Percentiles rank a stretch among this genome's conserved stretches.
phyloP scores from a whole-genome alignment of 2,888 invertebrate species.

The Dexiosoma caninum region DNA sequence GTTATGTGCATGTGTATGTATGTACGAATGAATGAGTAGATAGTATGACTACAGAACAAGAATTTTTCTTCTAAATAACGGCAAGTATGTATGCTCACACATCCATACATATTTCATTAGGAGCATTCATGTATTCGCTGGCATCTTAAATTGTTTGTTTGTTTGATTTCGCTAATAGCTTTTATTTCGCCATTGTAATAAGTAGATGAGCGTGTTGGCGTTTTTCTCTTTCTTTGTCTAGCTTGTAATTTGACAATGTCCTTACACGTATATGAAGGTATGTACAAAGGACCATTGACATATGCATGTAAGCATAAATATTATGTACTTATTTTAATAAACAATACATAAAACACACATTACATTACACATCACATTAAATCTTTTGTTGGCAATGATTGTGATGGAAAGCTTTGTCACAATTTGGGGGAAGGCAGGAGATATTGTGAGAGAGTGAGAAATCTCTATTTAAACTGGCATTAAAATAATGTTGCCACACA shows the following conservation, averaged over 20 bases:
- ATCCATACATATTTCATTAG: too few relatives aligned
- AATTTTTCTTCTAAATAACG: conserved; percentile 12
- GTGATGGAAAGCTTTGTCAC: not conserved
- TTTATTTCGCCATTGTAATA: conserved; percentile 39
- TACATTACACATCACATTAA: too few relatives aligned
- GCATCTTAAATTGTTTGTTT: too few relatives aligned
- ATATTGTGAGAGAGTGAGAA: not conserved
- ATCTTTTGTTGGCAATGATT: not conserved
- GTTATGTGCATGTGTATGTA: too few relatives aligned
- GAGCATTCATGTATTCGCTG: too few relatives aligned
- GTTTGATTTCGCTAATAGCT: conserved; percentile 49
- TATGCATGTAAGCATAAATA: too few relatives aligned
- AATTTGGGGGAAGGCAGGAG: not conserved
- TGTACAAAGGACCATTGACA: not conserved
- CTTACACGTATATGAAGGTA: not conserved
- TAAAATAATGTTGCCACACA: not conserved
- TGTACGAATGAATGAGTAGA: not conserved
- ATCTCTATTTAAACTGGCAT: not conserved
- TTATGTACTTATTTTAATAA: too few relatives aligned
- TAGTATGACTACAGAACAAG: conserved; percentile 14
- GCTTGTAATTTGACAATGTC: conserved; percentile 36
- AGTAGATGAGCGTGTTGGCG: conserved; percentile 44
- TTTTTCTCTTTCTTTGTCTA: conserved; percentile 29
- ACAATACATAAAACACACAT: too few relatives aligned
- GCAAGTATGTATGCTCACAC: not conserved